Evolutionary conservation across 1,140 invertebrate species (phyloP), one percentile per base, ranked within the genome.

Genomic region (Diachasma alloeum): DNA sequence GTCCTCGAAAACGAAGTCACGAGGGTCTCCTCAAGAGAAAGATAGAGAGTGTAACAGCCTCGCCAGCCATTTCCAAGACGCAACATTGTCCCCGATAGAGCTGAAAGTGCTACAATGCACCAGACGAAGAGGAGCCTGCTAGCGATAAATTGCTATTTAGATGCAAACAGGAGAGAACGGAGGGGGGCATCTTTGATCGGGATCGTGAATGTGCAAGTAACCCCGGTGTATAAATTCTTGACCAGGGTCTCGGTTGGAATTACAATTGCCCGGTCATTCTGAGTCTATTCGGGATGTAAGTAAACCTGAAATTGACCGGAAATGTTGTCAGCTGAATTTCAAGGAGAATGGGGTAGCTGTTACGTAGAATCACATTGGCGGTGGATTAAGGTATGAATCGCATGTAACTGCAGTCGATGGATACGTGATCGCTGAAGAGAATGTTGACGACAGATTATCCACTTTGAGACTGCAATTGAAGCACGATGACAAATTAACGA

Each of bases 91-190:
- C 24, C 59, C 11, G 24, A 63, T 63, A 15, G 59, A 22, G 2
- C 24, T 46, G 24, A 46, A 63, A 48, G 53, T 59, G 37, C 67
- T 63, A 69, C 67, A 53, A 68, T 48, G 66, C 26, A 46, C 26
- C 26, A 69, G 42, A 39, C 48, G 19, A 46, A 67, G 68, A 37
- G 59, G 68, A 31, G 53, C n/a, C 17, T 36, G 39, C 63, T 44
- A 56, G 46, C 71, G 48, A 74, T 70, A 71, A 74, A 74, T 74
- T 78, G 71, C 71, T 31, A 76, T 74, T 78, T 72, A 74, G 24
- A 74, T 78, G 72, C 69, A 76, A 79, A 77, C 46, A 37, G 19
- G 42, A 39, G 66, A 31, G 31, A 31, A 6, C 56, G 39, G 19
- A 9, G 17, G 67, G 17, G 36, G 44, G 69, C 68, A 74, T 78